Base-by-base conservation (phyloP, 1,140 invertebrate species). In the Trichonephila clavata region DNA sequence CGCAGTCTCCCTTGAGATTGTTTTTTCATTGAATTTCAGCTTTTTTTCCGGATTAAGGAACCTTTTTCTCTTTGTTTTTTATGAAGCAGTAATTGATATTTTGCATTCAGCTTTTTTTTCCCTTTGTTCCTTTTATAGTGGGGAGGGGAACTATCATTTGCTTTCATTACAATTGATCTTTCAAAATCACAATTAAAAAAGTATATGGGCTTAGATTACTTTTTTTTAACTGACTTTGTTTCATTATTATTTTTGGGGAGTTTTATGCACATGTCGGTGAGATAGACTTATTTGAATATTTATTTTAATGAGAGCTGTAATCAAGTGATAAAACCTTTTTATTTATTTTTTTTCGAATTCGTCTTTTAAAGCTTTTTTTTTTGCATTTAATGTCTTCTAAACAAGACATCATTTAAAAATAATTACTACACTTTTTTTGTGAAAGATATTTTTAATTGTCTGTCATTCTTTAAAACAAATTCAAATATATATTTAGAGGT, bases 1-100 rank as follows among this genome's bases (percentile, higher is more conserved):
- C 32, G 16, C 18, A 18, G 32, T 77, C 71, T 18, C 71, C 71
- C 32, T 39, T 18, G 71, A 77, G 71, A 77, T 77, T 77, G 71
- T 77, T 77, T 77, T 77, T 77, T 77, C 71, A 77, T 77, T 77
- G 71, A 77, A 77, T 77, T 27, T 77, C 71, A 77, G 71, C 71
- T 77, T 77, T 32, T 77, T 77, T 77, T 77, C 71, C 10, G 71
- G 71, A 77, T 77, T 77, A 77, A 18, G 27, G 71, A 27, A 32
- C 32, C 71, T 77, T 39, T 77, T 32, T 77, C 4, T 14, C 6
- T 71, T 71, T 16, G 13, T 71, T 39, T 77, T 71, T 77, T 77
- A 32, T 77, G 71, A 77, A 77, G 32, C 71, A 24, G 71, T 77
- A 77, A 77, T 77, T 77, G 71, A 77, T 77, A 77, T 77, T 77